Conservation (phyloP, 2,113 vertebrate genomes). For the Neoarius graeffei region DNA sequence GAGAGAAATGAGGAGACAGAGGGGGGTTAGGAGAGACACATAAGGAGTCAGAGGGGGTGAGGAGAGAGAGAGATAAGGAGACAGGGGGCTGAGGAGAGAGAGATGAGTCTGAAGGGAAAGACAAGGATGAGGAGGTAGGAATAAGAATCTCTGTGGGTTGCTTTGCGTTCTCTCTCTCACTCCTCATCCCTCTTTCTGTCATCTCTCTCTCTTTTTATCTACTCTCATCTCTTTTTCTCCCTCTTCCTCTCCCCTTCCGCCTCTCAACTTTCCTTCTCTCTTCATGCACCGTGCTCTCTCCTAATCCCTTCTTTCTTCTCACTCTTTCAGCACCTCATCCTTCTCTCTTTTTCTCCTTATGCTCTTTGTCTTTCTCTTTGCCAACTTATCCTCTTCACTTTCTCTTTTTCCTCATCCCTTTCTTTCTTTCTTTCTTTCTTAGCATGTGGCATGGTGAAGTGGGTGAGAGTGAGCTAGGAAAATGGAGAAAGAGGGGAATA, state of each 20-base stretch:
- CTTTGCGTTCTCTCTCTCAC: background rate
- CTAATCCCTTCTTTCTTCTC: background rate
- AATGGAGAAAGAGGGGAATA: background rate
- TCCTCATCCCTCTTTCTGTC: background rate
- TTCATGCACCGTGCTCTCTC: background rate
- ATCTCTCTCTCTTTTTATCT: background rate
- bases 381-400: background rate
- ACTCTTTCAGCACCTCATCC: background rate
- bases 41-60: no score
- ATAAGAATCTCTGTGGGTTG: background rate
- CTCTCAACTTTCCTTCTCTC: background rate
- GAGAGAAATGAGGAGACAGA: no score
- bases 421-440: background rate
- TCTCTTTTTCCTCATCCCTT: background rate
- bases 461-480: background rate
- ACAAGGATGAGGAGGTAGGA: background rate
- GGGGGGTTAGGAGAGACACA: no score
- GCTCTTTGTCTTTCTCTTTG: background rate
- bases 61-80: no score
- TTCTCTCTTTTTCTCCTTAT: background rate
- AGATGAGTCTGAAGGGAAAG: slow-evolving; percentile 12
- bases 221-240: background rate
- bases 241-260: background rate
- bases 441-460: background rate
- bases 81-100: no score